Base-by-base conservation (phyloP, 2,797 vertebrate species). In the Sternarchorhynchus goeldii region DNA sequence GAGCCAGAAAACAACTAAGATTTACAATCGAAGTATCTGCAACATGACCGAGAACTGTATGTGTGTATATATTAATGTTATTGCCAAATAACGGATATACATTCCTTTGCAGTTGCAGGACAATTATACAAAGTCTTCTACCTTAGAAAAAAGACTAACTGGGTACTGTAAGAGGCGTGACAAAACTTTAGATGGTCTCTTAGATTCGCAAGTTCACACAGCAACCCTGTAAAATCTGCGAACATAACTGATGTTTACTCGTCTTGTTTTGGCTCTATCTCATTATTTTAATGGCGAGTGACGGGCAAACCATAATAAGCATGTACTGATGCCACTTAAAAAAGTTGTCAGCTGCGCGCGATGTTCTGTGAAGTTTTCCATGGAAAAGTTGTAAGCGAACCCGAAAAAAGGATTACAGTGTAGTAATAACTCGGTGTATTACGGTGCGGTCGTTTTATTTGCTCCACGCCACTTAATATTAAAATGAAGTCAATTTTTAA, bases 291-390 rank as follows among this genome's bases (percentile, higher is more conserved):
- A 21, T 36, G 71, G 60, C 20, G 57, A 56, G 41, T 63, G 41
- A 69, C 56, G 0, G 72, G 65, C 75, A 75, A 73, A 82, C 77
- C 77, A 77, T 76, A 79, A 80, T 79, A 79, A 45, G 77, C 73
- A 73, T 64, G 73, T 63, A 76, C 67, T 20, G 34, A 20, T 75
- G 60, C 63, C 79, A 80, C 76, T 72, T 76, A 60, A 74, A 70
- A 77, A 50, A 63, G 20, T 16, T 60, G 21, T 16, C 29, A 64
- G 34, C 17, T 10, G 60, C 1, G 29, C 16, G 3, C 18, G 16
- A 10, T 31, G 32, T 5, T 66, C 36, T 41, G 64, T n/a, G 64
- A 67, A 21, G 39, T 14, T 50, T 14, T 16, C 65, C 36, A 4
- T 66, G 36, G 36, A 5, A 21, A 67, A 25, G 36, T 16, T 67